Conservation (phyloP, 2,797 vertebrate genomes). For the Chrosomus eos region DNA sequence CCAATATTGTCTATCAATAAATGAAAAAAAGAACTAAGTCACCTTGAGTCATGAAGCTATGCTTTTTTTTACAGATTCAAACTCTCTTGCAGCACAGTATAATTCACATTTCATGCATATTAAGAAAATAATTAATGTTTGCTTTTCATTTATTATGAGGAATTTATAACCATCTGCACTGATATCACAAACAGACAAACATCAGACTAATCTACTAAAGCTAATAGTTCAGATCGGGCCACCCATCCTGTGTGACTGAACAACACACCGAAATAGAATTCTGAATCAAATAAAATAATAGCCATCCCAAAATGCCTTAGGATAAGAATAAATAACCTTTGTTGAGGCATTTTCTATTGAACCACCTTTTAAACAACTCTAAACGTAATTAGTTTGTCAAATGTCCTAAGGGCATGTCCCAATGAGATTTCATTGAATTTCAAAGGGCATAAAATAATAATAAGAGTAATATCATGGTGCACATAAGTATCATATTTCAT, state of each 20-base stretch:
- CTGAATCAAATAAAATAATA: neutral
- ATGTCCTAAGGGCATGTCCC: neutral
- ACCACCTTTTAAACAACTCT: neutral
- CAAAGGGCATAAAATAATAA: neutral
- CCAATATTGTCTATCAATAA: neutral
- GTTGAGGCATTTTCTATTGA: slow-evolving; percentile 7
- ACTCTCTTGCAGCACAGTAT: slow-evolving; percentile 24
- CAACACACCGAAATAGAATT: slow-evolving; percentile 16
- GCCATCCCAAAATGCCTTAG: slow-evolving; percentile 1
- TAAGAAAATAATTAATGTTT: slow-evolving; percentile 62
- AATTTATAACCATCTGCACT: slow-evolving; percentile 52
- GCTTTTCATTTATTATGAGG: slow-evolving; percentile 65
- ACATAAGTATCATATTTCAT: neutral
- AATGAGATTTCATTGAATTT: neutral
- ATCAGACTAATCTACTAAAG: slow-evolving; percentile 55
- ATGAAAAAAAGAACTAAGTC: neutral
- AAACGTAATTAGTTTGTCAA: neutral
- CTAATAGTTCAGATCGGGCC: slow-evolving; percentile 17
- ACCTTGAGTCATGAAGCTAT: neutral
- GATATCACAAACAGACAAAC: slow-evolving; percentile 39
- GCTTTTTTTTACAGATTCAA: neutral
- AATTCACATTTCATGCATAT: slow-evolving; percentile 47
- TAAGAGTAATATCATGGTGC: neutral
- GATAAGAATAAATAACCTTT: neutral
- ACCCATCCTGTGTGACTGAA: neutral